These are phyloP conservation scores for Esox masquinongy DNA, from an alignment of 2,797 vertebrate species.

Conservation along the genomic window DNA sequence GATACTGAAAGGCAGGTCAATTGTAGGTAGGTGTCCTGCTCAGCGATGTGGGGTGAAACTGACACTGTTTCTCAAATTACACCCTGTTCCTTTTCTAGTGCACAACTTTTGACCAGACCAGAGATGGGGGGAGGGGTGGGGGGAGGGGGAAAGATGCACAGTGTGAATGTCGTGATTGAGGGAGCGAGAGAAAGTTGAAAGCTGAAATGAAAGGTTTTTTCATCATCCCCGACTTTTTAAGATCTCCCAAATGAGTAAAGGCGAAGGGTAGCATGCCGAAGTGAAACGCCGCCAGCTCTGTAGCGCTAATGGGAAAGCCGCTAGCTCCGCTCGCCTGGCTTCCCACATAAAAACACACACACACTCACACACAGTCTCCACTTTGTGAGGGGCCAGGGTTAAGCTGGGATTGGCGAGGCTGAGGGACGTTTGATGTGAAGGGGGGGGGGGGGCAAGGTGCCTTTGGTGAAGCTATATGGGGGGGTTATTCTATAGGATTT, in stretches of 20 bases:
- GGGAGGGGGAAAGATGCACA: slow-evolving; percentile 51
- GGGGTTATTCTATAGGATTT: slow-evolving; percentile 70
- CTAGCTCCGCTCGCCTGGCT: slow-evolving; percentile 60
- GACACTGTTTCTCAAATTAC: not conserved
- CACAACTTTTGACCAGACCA: not conserved
- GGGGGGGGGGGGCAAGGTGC: slow-evolving; percentile 53
- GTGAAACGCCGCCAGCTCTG: slow-evolving; percentile 53
- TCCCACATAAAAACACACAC: slow-evolving; percentile 15
- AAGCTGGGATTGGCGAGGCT: slow-evolving; percentile 71
- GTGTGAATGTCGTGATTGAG: not conserved
- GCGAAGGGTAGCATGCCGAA: slow-evolving; percentile 64
- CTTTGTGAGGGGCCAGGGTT: slow-evolving; percentile 61
- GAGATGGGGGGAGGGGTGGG: slow-evolving; percentile 19
- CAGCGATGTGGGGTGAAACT: slow-evolving; percentile 34
- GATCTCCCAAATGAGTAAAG: slow-evolving; percentile 73
- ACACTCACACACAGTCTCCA: not conserved
- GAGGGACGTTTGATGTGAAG: slow-evolving; percentile 73
- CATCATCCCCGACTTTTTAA: slow-evolving; percentile 72
- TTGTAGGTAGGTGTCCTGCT: slow-evolving; percentile 54
- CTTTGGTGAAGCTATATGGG: slow-evolving; percentile 62
- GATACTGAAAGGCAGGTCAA: slow-evolving; percentile 26
- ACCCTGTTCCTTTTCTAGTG: not conserved
- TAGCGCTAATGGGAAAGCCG: slow-evolving; percentile 49
- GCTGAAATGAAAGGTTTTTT: slow-evolving; percentile 65
- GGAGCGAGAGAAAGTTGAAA: not conserved